Evolutionary conservation across 2,888 invertebrate species (phyloP), one percentile per base, ranked within the genome.

Genomic region (Drosophila aldrichi): DNA sequence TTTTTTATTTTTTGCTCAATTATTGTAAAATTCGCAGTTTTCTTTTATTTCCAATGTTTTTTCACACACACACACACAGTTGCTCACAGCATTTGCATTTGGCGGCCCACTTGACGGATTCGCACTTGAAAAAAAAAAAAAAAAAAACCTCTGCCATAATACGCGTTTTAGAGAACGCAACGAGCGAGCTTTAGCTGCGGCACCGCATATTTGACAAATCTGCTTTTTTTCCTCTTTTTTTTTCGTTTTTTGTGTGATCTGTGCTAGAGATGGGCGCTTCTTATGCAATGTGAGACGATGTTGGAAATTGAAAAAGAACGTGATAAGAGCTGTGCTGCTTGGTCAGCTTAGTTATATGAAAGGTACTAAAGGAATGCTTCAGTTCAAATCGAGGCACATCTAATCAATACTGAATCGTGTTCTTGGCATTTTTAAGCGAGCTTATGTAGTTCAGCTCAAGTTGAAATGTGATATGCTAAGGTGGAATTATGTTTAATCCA

Each of bases 31-130:
- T 58, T 74, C 52, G 55, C 75, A 49, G 49, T 51, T 62, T 65
- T 41, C 54, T 29, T 56, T 38, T 10, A 46, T 52, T 55, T 55
- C 14, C 40, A 63, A 58, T 40, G 48, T 18, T 29, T 29, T n/a
- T 5, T 18, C 59, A 56, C 10, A 41, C 22, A 48, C 56, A 51
- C 12, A 46, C 18, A 48, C 20, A 41, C 46, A 25, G 6, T 12
- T 14, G 14, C 43, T 12, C 43, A 43, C 81, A 57, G 66, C 78
- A 79, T 86, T 83, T 86, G 87, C 87, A 80, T 87, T 83, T 75
- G 77, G 52, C 64, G 68, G 76, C 38, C 70, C 88, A 84, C 88
- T 83, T 87, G 82, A 84, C 64, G 77, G 74, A 29, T 70, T 70
- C 69, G 70, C 77, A 82, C 85, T 85, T 80, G 76, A 83, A 82